Conservation (phyloP, 1,140 invertebrate species). For the Diprion similis region DNA sequence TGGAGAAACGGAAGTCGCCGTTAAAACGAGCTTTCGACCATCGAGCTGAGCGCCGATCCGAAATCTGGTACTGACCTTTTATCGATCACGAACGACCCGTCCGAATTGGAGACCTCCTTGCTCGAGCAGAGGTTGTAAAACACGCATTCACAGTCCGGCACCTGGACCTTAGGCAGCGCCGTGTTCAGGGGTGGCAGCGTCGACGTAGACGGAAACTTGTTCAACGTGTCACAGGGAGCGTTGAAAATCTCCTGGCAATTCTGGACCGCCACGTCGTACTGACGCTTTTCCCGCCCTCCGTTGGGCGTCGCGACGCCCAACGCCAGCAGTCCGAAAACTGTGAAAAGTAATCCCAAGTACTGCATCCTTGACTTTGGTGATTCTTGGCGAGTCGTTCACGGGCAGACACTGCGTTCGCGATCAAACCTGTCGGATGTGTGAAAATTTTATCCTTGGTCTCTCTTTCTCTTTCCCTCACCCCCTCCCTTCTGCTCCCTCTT, state of each 20-base stretch:
- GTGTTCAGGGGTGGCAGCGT: background rate
- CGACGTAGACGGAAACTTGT: background rate
- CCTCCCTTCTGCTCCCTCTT: too few relatives aligned
- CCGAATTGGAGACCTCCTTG: background rate
- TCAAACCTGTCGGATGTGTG: too few relatives aligned
- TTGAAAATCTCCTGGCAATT: background rate
- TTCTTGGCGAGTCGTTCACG: too few relatives aligned
- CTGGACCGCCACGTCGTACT: background rate
- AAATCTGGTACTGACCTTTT: background rate
- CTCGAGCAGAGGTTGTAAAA: background rate
- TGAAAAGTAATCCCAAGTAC: background rate
- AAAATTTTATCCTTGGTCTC: too few relatives aligned
- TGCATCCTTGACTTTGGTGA: background rate
- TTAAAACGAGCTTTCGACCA: background rate
- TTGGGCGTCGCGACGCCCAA: background rate
- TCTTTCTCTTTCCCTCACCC: too few relatives aligned
- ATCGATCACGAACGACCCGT: background rate
- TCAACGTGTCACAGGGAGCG: background rate
- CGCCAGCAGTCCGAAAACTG: background rate
- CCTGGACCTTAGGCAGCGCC: background rate
- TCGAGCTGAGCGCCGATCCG: background rate
- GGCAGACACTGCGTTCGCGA: too few relatives aligned
- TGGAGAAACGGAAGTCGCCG: background rate
- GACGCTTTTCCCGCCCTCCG: background rate
- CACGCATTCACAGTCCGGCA: background rate